phyloP scores from a whole-genome alignment of 2,797 vertebrate genomes.

The Artibeus jamaicensis region DNA sequence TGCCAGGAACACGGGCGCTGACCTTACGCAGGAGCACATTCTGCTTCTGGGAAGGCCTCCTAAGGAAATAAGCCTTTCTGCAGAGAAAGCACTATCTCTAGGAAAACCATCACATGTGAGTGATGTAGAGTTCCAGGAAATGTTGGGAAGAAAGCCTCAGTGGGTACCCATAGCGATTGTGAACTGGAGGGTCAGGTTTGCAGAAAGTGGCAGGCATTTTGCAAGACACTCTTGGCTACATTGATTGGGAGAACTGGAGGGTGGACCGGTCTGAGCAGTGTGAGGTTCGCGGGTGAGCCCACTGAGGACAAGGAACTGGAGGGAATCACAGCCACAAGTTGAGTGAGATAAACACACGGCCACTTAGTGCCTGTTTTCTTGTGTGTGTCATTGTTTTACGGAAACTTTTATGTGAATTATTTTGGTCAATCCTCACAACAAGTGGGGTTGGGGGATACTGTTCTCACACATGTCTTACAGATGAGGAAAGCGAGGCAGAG shows the following conservation, averaged over 20 bases:
- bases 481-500: neutral
- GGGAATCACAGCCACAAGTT: too few relatives aligned
- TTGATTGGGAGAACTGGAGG: neutral
- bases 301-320: neutral
- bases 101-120: neutral
- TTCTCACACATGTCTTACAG: neutral
- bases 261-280: neutral
- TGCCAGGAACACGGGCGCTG: fast-evolving
- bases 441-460: fast-evolving
- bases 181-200: neutral
- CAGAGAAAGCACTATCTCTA: neutral
- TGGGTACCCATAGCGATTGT: too few relatives aligned
- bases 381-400: fast-evolving
- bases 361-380: neutral
- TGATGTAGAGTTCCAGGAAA: neutral
- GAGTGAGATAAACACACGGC: fast-evolving
- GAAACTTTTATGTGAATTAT: fast-evolving
- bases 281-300: neutral
- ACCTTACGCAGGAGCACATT: too few relatives aligned
- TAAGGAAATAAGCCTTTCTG: neutral
- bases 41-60: neutral
- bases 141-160: neutral
- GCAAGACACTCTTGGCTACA: neutral
- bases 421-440: neutral
- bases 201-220: neutral